These are phyloP conservation scores for Calephelis nemesis DNA, from an alignment of 1,140 invertebrate genomes.

Conservation along the genomic window DNA sequence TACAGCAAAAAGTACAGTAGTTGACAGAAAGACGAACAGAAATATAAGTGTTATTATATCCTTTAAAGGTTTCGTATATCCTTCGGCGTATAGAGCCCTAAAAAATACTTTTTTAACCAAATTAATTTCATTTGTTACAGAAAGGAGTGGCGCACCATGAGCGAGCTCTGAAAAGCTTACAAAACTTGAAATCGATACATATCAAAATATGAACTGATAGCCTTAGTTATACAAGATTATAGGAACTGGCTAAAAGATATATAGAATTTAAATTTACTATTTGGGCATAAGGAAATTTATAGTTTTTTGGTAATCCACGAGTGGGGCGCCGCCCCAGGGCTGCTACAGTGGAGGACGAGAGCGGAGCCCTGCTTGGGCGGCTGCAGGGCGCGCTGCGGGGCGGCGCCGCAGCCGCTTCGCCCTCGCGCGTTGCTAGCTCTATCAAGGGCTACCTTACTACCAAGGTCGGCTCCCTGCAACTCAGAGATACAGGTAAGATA, in stretches of 20 bases:
- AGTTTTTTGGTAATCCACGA: conserved; percentile 18
- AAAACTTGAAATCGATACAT: conserved; percentile 51
- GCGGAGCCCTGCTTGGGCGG: conserved; percentile 72
- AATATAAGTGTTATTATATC: too few species aligned
- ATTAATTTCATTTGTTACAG: conserved; percentile 50
- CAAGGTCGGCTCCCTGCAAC: conserved; percentile 69
- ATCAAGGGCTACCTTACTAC: conserved; percentile 67
- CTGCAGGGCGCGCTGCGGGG: conserved; percentile 74
- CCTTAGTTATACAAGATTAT: conserved; percentile 23
- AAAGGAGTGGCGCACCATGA: conserved; percentile 56
- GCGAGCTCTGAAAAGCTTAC: conserved; percentile 40
- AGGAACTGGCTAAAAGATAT: background rate
- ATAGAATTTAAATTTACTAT: background rate
- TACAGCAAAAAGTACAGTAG: too few species aligned
- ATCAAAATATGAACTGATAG: conserved; percentile 72
- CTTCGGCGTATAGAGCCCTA: too few species aligned
- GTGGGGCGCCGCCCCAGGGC: conserved; percentile 61
- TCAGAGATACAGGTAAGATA: conserved; percentile 66
- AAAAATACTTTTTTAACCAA: too few species aligned
- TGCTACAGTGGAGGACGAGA: conserved; percentile 80
- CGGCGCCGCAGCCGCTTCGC: conserved; percentile 75
- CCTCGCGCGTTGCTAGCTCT: conserved; percentile 64
- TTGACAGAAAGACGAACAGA: too few species aligned
- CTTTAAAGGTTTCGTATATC: too few species aligned
- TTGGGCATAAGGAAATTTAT: background rate